phyloP scores from a whole-genome alignment of 2,888 invertebrate species.

The Idaea biselata region DNA sequence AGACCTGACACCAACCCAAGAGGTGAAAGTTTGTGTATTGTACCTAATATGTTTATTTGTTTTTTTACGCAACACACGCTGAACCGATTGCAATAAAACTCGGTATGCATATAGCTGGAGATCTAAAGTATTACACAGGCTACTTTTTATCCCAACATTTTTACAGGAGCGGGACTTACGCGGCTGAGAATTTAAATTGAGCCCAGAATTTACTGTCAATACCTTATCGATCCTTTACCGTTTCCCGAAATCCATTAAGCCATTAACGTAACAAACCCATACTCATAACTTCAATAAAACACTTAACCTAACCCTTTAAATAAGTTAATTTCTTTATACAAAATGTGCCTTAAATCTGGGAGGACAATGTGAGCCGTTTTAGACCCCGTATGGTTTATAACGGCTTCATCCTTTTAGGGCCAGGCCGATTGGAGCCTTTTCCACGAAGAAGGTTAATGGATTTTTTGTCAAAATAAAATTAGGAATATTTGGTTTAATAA shows the following conservation, averaged over 20 bases:
- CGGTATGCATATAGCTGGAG: too few species aligned
- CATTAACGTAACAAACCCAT: conserved; percentile 1
- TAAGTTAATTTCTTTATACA: background rate
- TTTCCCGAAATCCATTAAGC: background rate
- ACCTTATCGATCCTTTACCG: background rate
- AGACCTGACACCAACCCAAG: too few species aligned
- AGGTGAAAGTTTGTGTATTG: too few species aligned
- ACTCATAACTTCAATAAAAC: conserved; percentile 1
- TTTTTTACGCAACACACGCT: too few species aligned
- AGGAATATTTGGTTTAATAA: too few species aligned
- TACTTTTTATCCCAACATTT: too few species aligned
- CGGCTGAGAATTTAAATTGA: background rate
- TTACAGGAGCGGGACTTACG: too few species aligned
- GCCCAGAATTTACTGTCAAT: background rate
- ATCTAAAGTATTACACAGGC: too few species aligned
- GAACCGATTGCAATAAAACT: too few species aligned
- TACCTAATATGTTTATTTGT: too few species aligned
- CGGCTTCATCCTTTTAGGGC: background rate
- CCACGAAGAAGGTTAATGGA: background rate
- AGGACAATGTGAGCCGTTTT: background rate
- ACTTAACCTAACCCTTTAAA: conserved; percentile 1
- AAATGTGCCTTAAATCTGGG: background rate
- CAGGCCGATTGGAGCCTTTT: background rate
- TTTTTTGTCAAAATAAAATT: background rate
- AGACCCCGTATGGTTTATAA: conserved; percentile 1